Conservation (phyloP, 2,888 invertebrate genomes). For the Thymelicus lineola region DNA sequence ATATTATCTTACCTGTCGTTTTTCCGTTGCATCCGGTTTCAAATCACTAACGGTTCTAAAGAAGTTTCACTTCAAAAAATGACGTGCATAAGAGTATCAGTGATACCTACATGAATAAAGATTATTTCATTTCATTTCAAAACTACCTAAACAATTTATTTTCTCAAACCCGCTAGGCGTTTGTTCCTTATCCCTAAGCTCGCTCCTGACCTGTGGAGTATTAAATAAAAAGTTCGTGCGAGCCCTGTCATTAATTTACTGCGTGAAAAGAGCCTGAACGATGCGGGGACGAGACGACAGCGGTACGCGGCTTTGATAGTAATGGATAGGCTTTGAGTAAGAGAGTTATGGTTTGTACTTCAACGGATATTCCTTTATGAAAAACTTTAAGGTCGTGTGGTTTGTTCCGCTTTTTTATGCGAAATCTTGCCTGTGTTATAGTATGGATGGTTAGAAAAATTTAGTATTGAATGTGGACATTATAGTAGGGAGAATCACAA, state of each 20-base stretch:
- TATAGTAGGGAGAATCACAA: neutral
- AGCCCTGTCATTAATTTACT: conserved; percentile 73
- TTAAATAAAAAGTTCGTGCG: conserved; percentile 68
- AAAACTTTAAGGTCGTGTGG: conserved; percentile 31
- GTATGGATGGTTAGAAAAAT: neutral
- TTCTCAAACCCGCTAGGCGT: neutral
- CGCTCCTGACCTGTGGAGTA: conserved; percentile 40
- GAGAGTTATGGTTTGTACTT: conserved; percentile 57
- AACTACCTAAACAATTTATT: no score
- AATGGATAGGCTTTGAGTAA: conserved; percentile 66
- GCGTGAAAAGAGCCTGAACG: conserved; percentile 72
- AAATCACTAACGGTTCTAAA: no score
- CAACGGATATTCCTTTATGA: conserved; percentile 42
- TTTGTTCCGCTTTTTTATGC: conserved; percentile 15
- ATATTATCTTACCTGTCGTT: no score
- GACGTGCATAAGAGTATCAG: no score
- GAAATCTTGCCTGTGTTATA: conserved; percentile 3
- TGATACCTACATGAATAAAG: no score
- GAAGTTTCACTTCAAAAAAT: no score
- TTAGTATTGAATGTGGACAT: neutral
- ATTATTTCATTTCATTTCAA: no score
- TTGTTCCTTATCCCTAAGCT: neutral
- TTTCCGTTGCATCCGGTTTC: no score
- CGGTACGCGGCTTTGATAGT: conserved; percentile 60
- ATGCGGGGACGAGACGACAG: conserved; percentile 57